These are phyloP conservation scores for Nasonovia ribisnigri DNA, from an alignment of 2,888 invertebrate species.

Conservation along the genomic window DNA sequence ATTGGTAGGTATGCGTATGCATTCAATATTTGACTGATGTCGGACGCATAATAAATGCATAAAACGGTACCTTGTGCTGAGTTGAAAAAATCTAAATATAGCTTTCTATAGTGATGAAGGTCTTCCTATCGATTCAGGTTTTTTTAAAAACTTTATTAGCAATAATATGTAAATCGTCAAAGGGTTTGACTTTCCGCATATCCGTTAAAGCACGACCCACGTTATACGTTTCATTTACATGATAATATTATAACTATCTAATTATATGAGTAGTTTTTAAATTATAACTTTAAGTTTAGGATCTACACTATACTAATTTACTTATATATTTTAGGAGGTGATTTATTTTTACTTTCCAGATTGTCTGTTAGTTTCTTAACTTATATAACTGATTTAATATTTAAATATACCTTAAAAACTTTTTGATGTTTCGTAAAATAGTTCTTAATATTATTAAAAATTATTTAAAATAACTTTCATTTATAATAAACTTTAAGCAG, in stretches of 20 bases:
- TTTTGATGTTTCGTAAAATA: background rate
- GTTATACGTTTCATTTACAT: background rate
- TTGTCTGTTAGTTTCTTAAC: background rate
- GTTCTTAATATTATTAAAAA: background rate
- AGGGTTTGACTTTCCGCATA: background rate
- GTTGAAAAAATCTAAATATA: background rate
- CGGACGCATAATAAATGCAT: background rate
- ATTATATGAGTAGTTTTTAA: background rate
- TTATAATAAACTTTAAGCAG: background rate
- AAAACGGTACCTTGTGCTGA: background rate
- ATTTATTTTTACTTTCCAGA: background rate
- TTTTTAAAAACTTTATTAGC: background rate
- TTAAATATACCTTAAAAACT: background rate
- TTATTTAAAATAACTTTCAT: slow-evolving; percentile 10
- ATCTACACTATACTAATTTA: background rate
- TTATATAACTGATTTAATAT: background rate
- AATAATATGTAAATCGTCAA: background rate
- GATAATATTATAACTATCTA: background rate
- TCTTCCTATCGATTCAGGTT: no score
- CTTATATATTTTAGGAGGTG: background rate
- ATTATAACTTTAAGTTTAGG: background rate
- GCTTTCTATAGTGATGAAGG: background rate
- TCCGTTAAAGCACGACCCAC: background rate
- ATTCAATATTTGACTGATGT: background rate
- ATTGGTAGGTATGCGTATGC: background rate